Evolutionary conservation across 2,797 vertebrate species (phyloP), one percentile per base, ranked within the genome.

Genomic region (Myotis myotis): DNA sequence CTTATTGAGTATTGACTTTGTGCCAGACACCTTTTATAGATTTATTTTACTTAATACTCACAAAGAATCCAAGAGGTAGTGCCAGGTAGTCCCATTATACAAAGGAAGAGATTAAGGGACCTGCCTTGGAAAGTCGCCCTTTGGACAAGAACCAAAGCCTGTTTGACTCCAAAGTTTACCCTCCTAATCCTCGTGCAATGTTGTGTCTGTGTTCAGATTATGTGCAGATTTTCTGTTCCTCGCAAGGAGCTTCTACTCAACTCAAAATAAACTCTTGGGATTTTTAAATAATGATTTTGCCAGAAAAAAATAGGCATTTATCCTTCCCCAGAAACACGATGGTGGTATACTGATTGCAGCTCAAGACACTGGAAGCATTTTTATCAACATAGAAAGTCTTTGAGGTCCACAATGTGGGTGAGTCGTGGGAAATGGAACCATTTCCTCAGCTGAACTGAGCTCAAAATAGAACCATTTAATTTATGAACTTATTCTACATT

Each of bases 381-480:
- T 94, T 83, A 95, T 86, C 62, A 84, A 75, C 91, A 51, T 53
- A 62, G 86, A 95, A 96, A 95, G 62, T 60, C 93, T 97, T 96
- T 97, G 91, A 94, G 97, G 90, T 88, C 89, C 89, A 49, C 44
- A 33, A 49, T 0, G 15, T 93, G 97, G 83, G 95, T 44, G 87
- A 92, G 94, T 93, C 93, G 74, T 96, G 93, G 95, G 97, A 94
- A 96, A 97, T 13, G 36, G 93, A 95, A 72, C 36, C 64, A 72
- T 96, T 96, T 97, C 95, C 90, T 93, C 93, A 95, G 95, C 17
- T 49, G 93, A 97, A 89, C 84, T 85, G 93, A 96, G 83, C 95
- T 96, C 81, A 95, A 89, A 97, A 96, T 19, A 97, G 68, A 95
- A 86, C 91, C 96, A 93, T 96, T 98, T 97, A 97, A 96, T 68